Evolutionary conservation across 1,140 invertebrate species (phyloP).

Genomic region (Oryzaephilus surinamensis): DNA sequence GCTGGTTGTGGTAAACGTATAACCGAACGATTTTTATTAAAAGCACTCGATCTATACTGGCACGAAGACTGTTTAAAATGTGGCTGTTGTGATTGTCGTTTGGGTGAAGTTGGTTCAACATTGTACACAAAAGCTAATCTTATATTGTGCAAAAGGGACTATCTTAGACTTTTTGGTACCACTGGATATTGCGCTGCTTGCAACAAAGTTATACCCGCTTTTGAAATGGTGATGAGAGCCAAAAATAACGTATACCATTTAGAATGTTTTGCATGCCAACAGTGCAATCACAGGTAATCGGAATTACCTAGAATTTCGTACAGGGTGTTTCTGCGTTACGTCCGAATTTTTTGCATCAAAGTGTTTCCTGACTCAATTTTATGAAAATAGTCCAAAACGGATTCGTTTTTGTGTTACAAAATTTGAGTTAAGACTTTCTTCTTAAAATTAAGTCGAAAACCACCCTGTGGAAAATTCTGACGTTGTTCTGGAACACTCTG

Average conservation of each 20-base stretch:
- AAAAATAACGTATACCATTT: conserved; percentile 91
- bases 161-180: conserved; percentile 86
- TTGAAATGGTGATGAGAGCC: conserved; percentile 96
- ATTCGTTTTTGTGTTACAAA: neutral
- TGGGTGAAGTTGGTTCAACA: conserved; percentile 86
- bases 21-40: conserved; percentile 63
- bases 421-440: neutral
- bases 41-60: conserved; percentile 81
- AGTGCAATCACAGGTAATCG: conserved; percentile 93
- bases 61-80: conserved; percentile 93
- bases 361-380: no score
- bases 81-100: conserved; percentile 82
- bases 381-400: neutral
- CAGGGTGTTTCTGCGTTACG: no score
- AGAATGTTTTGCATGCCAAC: conserved; percentile 93
- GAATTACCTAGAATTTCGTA: no score
- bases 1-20: conserved; percentile 67
- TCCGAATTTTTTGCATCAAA: no score
- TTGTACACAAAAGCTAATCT: conserved; percentile 88
- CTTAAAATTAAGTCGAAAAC: no score
- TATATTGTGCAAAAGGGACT: conserved; percentile 86
- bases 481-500: neutral
- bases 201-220: conserved; percentile 88
- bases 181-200: conserved; percentile 88
- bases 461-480: no score